These are phyloP conservation scores for Nephrotoma appendiculata DNA, from an alignment of 2,888 invertebrate species.

Conservation along the genomic window DNA sequence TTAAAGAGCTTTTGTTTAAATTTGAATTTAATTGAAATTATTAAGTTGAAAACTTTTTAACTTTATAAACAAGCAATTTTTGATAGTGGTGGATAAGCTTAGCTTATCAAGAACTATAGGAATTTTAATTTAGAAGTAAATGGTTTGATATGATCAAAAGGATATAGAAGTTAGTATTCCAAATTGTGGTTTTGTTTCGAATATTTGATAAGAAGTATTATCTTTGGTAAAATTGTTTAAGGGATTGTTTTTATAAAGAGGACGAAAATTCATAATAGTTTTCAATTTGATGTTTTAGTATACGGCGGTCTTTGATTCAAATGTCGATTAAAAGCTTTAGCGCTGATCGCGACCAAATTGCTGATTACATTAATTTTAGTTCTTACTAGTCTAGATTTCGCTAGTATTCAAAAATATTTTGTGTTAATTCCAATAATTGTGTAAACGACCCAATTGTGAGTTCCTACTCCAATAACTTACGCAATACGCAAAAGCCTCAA, in stretches of 20 bases:
- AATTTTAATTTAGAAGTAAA: background rate
- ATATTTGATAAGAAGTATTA: background rate
- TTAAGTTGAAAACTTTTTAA: background rate
- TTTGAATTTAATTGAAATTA: background rate
- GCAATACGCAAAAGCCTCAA: too few relatives aligned
- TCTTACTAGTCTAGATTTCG: too few relatives aligned
- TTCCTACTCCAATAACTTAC: too few relatives aligned
- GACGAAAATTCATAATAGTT: background rate
- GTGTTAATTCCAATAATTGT: too few relatives aligned
- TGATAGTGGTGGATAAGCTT: background rate
- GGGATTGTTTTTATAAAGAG: background rate
- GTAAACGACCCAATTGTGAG: too few relatives aligned
- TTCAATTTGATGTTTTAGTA: background rate
- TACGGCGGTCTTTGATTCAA: background rate
- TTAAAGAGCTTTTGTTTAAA: background rate
- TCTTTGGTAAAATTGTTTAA: background rate
- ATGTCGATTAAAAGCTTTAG: background rate
- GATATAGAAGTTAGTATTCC: background rate
- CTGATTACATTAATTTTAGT: too few relatives aligned
- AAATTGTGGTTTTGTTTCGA: background rate
- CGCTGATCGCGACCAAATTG: too few relatives aligned
- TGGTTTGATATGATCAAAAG: background rate
- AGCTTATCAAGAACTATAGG: background rate
- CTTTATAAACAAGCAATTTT: background rate
- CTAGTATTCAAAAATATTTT: too few relatives aligned